These are phyloP conservation scores for Polyergus mexicanus DNA, from an alignment of 1,140 invertebrate genomes.

Conservation along the genomic window DNA sequence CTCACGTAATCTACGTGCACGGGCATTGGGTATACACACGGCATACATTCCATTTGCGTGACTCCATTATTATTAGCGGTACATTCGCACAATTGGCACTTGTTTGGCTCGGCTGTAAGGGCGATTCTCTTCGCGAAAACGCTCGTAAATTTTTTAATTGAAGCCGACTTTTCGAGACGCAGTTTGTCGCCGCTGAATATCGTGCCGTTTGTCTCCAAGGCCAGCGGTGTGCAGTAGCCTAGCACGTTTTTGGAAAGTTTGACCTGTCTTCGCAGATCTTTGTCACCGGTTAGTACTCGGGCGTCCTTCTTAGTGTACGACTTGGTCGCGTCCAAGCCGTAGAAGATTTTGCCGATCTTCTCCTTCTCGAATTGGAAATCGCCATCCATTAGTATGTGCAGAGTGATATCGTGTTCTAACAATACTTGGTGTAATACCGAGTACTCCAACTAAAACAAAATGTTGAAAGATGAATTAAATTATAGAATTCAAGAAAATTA, in stretches of 20 bases:
- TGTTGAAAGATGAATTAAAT: conserved; percentile 22
- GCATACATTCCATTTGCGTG: conserved; percentile 89
- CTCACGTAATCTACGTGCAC: conserved; percentile 87
- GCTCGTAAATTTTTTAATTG: conserved; percentile 90
- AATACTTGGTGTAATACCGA: conserved; percentile 92
- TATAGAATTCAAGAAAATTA: background rate
- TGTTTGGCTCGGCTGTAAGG: conserved; percentile 87
- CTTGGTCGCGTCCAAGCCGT: conserved; percentile 90
- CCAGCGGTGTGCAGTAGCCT: conserved; percentile 93
- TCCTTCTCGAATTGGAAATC: conserved; percentile 92
- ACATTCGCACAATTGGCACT: conserved; percentile 92
- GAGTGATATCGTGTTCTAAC: conserved; percentile 92
- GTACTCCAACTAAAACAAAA: conserved; percentile 90
- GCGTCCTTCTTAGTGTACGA: conserved; percentile 93
- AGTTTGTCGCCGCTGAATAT: conserved; percentile 90
- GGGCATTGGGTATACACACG: conserved; percentile 87
- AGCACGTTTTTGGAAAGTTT: conserved; percentile 91
- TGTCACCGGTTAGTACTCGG: conserved; percentile 89
- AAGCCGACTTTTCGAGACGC: conserved; percentile 86
- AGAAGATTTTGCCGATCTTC: conserved; percentile 91
- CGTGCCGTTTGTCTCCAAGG: conserved; percentile 94
- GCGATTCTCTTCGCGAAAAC: conserved; percentile 91
- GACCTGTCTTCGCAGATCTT: conserved; percentile 90
- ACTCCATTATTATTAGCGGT: conserved; percentile 89
- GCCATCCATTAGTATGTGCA: conserved; percentile 94